Percentiles rank a stretch among this genome's conserved stretches.
Conservation (phyloP, 37 sponge, comb jelly and placozoan species). For the Mnemiopsis leidyi region DNA sequence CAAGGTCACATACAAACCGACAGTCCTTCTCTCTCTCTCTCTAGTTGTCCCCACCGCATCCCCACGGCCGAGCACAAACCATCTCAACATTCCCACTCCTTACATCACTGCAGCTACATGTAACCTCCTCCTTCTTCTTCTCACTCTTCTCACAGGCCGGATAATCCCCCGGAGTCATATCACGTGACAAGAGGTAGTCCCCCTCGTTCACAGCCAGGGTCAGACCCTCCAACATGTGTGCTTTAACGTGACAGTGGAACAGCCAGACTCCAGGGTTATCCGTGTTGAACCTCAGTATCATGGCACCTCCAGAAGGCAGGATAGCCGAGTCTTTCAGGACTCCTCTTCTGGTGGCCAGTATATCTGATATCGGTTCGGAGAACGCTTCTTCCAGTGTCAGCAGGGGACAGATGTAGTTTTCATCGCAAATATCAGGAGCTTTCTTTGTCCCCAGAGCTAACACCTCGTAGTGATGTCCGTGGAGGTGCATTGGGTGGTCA, state of each 20-base stretch:
- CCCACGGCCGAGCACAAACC: not conserved
- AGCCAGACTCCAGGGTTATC: slow-evolving; percentile 93
- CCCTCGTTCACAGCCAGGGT: slow-evolving; percentile 63
- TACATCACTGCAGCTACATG: not conserved
- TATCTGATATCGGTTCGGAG: not conserved
- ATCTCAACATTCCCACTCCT: not conserved
- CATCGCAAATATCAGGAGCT: not conserved
- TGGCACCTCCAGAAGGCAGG: slow-evolving; percentile 85
- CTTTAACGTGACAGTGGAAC: slow-evolving; percentile 86
- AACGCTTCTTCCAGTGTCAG: not conserved
- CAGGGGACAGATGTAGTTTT: not conserved
- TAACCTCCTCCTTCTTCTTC: not conserved
- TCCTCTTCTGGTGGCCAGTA: not conserved
- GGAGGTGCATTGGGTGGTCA: slow-evolving; percentile 7
- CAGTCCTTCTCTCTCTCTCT: too few species aligned
- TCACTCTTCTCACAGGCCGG: not conserved
- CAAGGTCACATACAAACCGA: too few species aligned
- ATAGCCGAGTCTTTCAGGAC: slow-evolving; percentile 81
- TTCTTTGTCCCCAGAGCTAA: not conserved
- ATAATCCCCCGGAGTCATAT: not conserved
- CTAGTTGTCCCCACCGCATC: too few species aligned
- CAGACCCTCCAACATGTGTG: slow-evolving; percentile 68
- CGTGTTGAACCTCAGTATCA: slow-evolving; percentile 73
- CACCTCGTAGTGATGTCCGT: slow-evolving; percentile 9
- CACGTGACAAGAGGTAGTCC: not conserved